Evolutionary conservation across 2,113 vertebrate genomes (phyloP).

Genomic region (Apteryx owenii): DNA sequence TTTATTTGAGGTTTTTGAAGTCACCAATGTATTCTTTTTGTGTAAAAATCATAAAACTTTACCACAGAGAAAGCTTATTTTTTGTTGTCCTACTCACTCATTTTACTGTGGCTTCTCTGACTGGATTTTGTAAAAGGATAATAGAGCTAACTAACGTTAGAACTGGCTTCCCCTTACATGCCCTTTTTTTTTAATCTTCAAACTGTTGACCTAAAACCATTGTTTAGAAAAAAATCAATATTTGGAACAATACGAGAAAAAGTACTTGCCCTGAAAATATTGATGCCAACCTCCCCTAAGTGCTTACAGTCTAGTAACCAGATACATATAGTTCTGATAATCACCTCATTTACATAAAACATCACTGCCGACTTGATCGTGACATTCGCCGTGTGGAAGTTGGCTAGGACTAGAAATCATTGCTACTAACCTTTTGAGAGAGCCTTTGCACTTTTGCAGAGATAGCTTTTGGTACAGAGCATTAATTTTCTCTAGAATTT

Average conservation of each 20-base stretch:
- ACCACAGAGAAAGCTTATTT: not conserved
- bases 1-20: not conserved
- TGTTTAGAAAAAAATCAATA: not conserved
- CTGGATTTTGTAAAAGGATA: not conserved
- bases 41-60: not conserved
- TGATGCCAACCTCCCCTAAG: not conserved
- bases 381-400: not conserved
- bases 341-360: not conserved
- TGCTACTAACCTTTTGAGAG: not conserved
- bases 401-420: not conserved
- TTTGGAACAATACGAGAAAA: not conserved
- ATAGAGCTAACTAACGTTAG: not conserved
- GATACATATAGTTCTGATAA: not conserved
- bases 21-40: not conserved
- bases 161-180: not conserved
- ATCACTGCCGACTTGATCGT: not conserved
- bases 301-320: not conserved
- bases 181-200: not conserved
- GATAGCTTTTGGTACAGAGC: not conserved
- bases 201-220: not conserved
- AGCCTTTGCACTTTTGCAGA: not conserved
- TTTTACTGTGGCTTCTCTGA: not conserved
- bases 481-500: not conserved
- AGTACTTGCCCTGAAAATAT: not conserved
- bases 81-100: not conserved